phyloP scores from a whole-genome alignment of 2,888 invertebrate species.

The Amphipyra tragopoginis region DNA sequence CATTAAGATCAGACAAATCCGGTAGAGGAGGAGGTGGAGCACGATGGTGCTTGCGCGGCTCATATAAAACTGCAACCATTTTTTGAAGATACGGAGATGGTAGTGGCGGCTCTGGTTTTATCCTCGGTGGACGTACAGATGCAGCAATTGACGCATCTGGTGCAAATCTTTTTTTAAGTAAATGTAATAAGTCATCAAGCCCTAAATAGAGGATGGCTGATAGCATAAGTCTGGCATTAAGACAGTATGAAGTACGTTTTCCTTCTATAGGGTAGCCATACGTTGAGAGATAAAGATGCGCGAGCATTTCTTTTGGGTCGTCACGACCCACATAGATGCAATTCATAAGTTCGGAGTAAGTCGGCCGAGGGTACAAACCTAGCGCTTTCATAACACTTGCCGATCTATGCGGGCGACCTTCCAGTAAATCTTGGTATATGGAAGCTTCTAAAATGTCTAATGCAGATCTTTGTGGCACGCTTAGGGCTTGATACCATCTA shows the following conservation, averaged over 20 bases:
- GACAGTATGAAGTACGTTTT: slow-evolving; percentile 69
- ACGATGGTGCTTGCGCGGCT: slow-evolving; percentile 64
- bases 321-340: slow-evolving; percentile 73
- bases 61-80: slow-evolving; percentile 72
- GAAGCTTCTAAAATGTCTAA: slow-evolving; percentile 71
- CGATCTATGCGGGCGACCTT: slow-evolving; percentile 75
- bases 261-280: slow-evolving; percentile 76
- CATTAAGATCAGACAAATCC: slow-evolving; percentile 76
- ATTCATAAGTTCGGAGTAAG: slow-evolving; percentile 71
- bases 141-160: slow-evolving; percentile 61
- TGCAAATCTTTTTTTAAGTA: slow-evolving; percentile 73
- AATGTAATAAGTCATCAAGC: slow-evolving; percentile 68
- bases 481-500: slow-evolving; percentile 82
- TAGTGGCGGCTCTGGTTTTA: slow-evolving; percentile 61
- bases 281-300: slow-evolving; percentile 73
- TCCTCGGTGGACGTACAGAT: slow-evolving; percentile 62
- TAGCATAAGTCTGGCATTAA: slow-evolving; percentile 79
- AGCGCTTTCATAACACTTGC: slow-evolving; percentile 68
- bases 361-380: slow-evolving; percentile 76
- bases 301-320: slow-evolving; percentile 81
- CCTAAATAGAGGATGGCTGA: slow-evolving; percentile 81
- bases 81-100: slow-evolving; percentile 80
- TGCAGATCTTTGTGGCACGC: slow-evolving; percentile 75
- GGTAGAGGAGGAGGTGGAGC: slow-evolving; percentile 74
- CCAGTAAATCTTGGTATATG: slow-evolving; percentile 81